These are phyloP conservation scores for Ctenosaura bakeri DNA, from an alignment of 2,797 vertebrate species.

Conservation along the genomic window DNA sequence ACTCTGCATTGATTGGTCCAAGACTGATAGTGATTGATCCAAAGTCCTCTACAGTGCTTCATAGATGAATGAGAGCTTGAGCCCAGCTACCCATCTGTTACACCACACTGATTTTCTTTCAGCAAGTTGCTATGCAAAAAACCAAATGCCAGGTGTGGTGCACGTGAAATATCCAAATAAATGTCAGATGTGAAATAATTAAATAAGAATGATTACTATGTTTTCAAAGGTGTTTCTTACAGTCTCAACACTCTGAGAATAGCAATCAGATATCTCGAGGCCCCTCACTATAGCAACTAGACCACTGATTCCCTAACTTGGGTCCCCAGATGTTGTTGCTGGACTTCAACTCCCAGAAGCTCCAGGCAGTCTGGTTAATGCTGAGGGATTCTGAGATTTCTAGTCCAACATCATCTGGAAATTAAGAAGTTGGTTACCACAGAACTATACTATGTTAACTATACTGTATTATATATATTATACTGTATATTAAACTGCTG, in stretches of 20 bases:
- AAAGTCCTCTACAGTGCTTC: background rate
- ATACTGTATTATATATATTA: background rate
- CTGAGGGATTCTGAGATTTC: background rate
- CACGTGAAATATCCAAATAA: background rate
- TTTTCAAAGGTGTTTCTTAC: background rate
- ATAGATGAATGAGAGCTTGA: background rate
- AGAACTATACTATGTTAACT: no score
- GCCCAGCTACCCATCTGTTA: background rate
- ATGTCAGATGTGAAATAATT: background rate
- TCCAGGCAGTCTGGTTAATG: background rate
- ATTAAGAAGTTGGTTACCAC: background rate
- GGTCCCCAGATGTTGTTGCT: background rate
- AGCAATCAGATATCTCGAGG: background rate
- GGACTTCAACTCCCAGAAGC: background rate
- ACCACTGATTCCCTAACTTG: background rate
- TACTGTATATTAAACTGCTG: background rate
- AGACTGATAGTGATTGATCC: background rate
- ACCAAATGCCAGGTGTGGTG: background rate
- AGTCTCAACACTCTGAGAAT: background rate
- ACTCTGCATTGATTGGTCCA: background rate
- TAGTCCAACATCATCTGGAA: background rate
- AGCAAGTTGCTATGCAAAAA: no score
- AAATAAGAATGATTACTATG: background rate
- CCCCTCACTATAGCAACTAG: no score
- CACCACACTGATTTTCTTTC: background rate